phyloP scores from a whole-genome alignment of 2,797 vertebrate species.

The Ciconia nigra region DNA sequence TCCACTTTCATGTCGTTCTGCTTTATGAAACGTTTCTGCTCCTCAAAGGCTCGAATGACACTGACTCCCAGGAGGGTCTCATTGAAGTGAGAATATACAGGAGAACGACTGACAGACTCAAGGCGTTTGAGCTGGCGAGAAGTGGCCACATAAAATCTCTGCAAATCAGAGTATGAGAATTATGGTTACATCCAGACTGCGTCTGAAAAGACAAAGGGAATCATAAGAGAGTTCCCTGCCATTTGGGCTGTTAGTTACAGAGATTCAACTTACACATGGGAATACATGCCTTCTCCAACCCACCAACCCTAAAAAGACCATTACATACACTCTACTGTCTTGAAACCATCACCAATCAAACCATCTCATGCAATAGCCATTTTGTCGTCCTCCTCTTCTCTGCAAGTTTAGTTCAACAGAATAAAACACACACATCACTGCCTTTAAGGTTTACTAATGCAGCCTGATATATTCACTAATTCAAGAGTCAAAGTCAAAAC shows the following conservation, averaged over 20 bases:
- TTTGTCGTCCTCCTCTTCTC: neutral
- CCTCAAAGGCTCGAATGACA: conserved; percentile 90
- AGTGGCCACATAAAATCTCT: conserved; percentile 95
- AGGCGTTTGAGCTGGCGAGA: conserved; percentile 94
- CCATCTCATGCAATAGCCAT: neutral
- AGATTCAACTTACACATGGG: neutral
- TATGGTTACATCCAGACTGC: neutral
- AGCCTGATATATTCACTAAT: neutral
- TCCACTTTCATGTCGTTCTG: conserved; percentile 90
- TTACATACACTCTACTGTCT: neutral
- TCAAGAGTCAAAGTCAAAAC: neutral
- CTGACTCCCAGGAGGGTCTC: conserved; percentile 92
- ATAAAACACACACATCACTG: neutral
- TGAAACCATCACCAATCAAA: neutral
- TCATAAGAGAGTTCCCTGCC: neutral
- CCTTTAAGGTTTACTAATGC: neutral
- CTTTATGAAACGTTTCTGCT: conserved; percentile 87
- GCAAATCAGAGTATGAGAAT: neutral
- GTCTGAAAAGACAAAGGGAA: neutral
- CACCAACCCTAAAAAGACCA: neutral
- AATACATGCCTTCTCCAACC: neutral
- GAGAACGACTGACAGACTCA: conserved; percentile 93
- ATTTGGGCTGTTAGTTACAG: neutral
- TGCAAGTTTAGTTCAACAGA: neutral
- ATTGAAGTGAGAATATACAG: conserved; percentile 93